A percentile compares a stretch with the other conserved stretches of the same genome.
These are phyloP conservation scores for Tetropium fuscum DNA, from an alignment of 2,888 invertebrate genomes.

Conservation along the genomic window DNA sequence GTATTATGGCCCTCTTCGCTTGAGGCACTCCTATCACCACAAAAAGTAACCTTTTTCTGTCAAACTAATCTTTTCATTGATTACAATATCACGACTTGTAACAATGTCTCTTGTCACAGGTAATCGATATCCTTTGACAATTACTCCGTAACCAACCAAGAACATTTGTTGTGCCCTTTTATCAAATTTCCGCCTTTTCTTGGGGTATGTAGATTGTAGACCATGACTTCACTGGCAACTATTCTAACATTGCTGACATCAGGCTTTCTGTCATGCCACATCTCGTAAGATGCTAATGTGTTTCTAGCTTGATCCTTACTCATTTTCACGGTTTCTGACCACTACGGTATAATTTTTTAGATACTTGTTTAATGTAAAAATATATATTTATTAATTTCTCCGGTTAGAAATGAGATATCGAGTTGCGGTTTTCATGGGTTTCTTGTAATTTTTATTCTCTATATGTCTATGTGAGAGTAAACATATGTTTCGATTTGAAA, in stretches of 20 bases:
- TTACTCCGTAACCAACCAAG: constrained; percentile 55
- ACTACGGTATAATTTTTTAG: no score
- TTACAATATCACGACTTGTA: background rate
- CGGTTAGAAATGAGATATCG: no score
- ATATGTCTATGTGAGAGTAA: no score
- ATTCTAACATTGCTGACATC: constrained; percentile 52
- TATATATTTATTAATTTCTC: no score
- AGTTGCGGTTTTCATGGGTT: no score
- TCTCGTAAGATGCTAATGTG: constrained; percentile 28
- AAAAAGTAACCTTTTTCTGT: background rate
- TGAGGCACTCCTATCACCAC: background rate
- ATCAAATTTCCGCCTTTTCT: constrained; percentile 50
- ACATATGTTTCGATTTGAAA: no score
- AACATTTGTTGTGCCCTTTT: constrained; percentile 50
- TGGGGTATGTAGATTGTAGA: constrained; percentile 54
- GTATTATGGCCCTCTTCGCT: background rate
- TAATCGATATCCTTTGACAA: constrained; percentile 26
- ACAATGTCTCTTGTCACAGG: background rate
- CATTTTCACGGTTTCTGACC: no score
- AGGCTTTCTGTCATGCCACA: constrained; percentile 49
- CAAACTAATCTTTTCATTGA: background rate
- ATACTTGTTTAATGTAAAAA: no score
- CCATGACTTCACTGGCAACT: constrained; percentile 56
- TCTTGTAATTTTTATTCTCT: no score
- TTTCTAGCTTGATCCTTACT: no score